Evolutionary conservation across 1,140 invertebrate species (phyloP), one percentile per base, ranked within the genome.

Genomic region (Copidosoma floridanum): DNA sequence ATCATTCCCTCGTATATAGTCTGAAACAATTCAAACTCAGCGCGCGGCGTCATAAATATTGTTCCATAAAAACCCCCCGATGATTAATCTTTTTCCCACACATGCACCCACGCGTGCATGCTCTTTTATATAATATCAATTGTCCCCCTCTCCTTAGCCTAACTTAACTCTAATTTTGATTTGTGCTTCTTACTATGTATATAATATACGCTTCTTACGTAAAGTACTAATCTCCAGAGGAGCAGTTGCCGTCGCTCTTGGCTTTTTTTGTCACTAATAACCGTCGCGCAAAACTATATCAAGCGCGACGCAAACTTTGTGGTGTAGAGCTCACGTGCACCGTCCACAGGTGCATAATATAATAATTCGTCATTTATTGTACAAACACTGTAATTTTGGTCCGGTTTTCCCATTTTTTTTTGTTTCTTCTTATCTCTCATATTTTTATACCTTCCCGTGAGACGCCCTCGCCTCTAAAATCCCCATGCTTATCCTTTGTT

Each of bases 311-410:
- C n/a, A n/a, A n/a, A n/a, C n/a, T n/a, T n/a, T n/a, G n/a, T n/a
- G n/a, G n/a, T n/a, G n/a, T n/a, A n/a, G n/a, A n/a, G n/a, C n/a
- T n/a, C n/a, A n/a, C n/a, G n/a, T n/a, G n/a, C n/a, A n/a, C n/a
- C n/a, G n/a, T n/a, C n/a, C 14, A 51, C 4, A 55, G 44, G n/a
- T 44, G 14, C 43, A n/a, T 43, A 43, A 23, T 20, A 46, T 32
- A 18, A 24, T 61, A 55, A 61, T 54, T 61, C 58, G 50, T 61
- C 37, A 20, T 55, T 54, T 61, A 61, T 61, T 61, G 58, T 61
- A 61, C 58, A 61, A 61, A 61, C 52, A 50, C 51, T 61, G 58
- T n/a, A 61, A 50, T 35, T 61, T 60, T 61, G 58, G 58, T 61
- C 58, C 58, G 58, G 58, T 44, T 54, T 51, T 12, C n/a, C n/a